Base-by-base conservation (phyloP, 2,113 vertebrate species). In the Hippoglossus stenolepis region DNA sequence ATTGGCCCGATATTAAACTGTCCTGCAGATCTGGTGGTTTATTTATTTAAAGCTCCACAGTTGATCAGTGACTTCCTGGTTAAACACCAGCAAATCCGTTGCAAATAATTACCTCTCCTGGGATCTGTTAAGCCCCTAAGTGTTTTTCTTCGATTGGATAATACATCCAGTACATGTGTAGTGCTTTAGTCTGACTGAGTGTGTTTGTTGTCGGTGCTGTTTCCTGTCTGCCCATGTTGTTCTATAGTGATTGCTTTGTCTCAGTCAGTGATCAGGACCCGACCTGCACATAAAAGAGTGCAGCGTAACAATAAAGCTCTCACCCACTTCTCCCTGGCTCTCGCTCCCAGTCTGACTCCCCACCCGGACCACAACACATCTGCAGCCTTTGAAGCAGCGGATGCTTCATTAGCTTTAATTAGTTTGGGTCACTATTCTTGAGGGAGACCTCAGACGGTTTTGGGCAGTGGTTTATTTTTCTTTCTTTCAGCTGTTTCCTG, bases 371-470 rank as follows among this genome's bases (percentile, higher is more conserved):
- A 66, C 81, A 85, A 53, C 79, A 64, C 73, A 28, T 83, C 81
- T 63, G 70, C 57, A 62, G 59, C 64, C 87, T 93, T 94, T 93
- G 84, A 93, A 88, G 84, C 65, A 70, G 76, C 63, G 61, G 85
- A 88, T 84, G 88, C 86, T 90, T 91, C 88, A 91, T 93, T 90
- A 82, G 79, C 77, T 85, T 84, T 84, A 89, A 93, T 93, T 91
- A 87, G 87, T 73, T 57, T 77, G 80, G 82, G 67, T 83, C 76
- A 73, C 66, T 75, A 53, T 81, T 76, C 75, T 56, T 63, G 65
- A 71, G 71, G 58, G 62, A 61, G 68, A 35, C 65, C 14, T 73
- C 21, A 26, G 28, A 68, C 63, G 20, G 73, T 77, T 75, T 31
- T 81, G 72, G 73, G 57, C 2, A 47, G 62, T 31, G 31, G 6